These are phyloP conservation scores for Hemithea aestivaria DNA, from an alignment of 2,888 invertebrate genomes.

Conservation along the genomic window DNA sequence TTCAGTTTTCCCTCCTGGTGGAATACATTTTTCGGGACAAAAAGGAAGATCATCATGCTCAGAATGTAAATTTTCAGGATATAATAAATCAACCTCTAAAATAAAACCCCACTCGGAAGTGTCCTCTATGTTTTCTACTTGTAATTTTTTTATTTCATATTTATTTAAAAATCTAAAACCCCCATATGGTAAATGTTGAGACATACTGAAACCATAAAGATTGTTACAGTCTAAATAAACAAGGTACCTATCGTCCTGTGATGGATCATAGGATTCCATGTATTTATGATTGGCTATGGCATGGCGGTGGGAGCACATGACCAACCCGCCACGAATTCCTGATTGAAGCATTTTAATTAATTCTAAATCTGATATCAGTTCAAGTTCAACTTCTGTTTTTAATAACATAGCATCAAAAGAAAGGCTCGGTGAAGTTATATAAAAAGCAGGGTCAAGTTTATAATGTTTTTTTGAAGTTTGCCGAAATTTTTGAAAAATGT, in stretches of 20 bases:
- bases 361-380: conserved; percentile 25
- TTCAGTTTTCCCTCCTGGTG: not conserved
- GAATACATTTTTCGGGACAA: not conserved
- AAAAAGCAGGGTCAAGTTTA: conserved; percentile 13
- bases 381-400: conserved; percentile 10
- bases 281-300: conserved; percentile 29
- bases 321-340: conserved; percentile 29
- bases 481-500: conserved; percentile 9
- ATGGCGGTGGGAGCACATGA: conserved; percentile 25
- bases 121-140: not conserved
- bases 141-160: not conserved
- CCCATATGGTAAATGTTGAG: conserved; percentile 3
- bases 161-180: conserved; percentile 26
- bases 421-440: conserved; percentile 13
- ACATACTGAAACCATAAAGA: not conserved
- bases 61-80: too few relatives aligned
- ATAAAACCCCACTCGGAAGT: not conserved
- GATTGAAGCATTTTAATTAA: conserved; percentile 25
- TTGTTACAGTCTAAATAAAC: conserved; percentile 1
- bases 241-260: not conserved
- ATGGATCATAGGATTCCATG: conserved; percentile 16
- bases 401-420: conserved; percentile 15
- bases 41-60: too few relatives aligned
- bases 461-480: conserved; percentile 8
- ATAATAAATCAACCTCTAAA: not conserved